These are phyloP conservation scores for Cettia cetti DNA, from an alignment of 2,113 vertebrate species.

Conservation along the genomic window DNA sequence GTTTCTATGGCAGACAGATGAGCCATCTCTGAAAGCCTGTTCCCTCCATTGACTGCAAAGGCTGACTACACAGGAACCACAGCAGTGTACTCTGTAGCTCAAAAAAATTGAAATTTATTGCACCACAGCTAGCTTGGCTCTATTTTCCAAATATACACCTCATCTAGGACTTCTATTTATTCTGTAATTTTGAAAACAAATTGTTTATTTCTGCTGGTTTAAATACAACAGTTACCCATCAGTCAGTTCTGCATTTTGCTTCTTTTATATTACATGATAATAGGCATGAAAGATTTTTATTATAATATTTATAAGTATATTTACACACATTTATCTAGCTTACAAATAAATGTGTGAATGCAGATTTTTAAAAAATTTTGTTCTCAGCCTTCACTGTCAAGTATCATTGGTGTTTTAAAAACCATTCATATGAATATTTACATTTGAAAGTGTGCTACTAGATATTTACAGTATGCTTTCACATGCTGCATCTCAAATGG, in stretches of 20 bases:
- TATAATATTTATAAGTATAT: neutral
- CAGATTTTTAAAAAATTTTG: neutral
- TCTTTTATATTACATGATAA: neutral
- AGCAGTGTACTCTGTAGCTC: neutral
- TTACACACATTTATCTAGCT: neutral
- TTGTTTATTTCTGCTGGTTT: neutral
- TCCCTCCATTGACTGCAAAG: conserved; percentile 20
- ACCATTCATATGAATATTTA: neutral
- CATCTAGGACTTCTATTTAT: neutral
- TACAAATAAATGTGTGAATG: neutral
- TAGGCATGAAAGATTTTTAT: neutral
- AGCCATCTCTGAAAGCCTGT: conserved; percentile 4
- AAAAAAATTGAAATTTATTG: neutral
- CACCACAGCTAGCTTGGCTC: neutral
- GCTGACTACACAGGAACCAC: neutral
- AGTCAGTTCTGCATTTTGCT: neutral
- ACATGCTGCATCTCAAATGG: neutral
- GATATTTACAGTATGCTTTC: neutral
- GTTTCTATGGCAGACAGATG: conserved; percentile 49
- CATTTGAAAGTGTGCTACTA: neutral
- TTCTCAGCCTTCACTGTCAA: neutral
- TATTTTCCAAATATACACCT: neutral
- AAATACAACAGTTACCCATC: neutral
- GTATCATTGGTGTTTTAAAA: neutral
- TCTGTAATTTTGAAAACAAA: neutral